A percentile compares a stretch with the other conserved stretches of the same genome.
Conservation (phyloP, 2,888 invertebrate species). For the Callosobruchus maculatus region DNA sequence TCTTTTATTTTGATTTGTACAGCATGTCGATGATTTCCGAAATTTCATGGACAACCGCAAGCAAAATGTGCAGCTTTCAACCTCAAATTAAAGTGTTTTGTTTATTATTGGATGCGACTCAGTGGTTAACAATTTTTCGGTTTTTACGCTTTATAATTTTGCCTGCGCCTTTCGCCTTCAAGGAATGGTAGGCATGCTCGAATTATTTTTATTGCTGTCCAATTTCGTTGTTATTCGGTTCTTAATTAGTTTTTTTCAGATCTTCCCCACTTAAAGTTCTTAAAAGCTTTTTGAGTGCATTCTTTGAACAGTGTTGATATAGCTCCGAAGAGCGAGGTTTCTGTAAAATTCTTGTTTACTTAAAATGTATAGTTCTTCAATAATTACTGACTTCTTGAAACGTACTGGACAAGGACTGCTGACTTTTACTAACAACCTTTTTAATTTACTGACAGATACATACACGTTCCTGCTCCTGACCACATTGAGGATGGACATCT, state of each 20-base stretch:
- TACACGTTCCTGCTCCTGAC: conserved; percentile 64
- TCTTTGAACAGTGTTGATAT: too few relatives aligned
- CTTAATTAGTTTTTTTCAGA: background rate
- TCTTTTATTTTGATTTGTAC: too few relatives aligned
- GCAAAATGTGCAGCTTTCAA: background rate
- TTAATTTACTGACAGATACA: conserved; percentile 58
- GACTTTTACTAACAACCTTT: conserved; percentile 9
- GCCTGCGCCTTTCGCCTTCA: background rate
- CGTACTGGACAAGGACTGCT: conserved; percentile 11
- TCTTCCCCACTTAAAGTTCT: background rate
- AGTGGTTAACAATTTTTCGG: background rate
- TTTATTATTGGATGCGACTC: background rate
- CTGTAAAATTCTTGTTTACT: too few relatives aligned
- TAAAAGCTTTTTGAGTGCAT: background rate
- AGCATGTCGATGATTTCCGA: background rate
- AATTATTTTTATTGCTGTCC: background rate
- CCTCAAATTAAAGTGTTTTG: background rate
- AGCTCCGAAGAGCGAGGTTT: too few relatives aligned
- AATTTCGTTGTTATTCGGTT: background rate
- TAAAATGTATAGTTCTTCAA: conserved; percentile 3
- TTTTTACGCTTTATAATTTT: background rate
- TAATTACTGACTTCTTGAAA: conserved; percentile 8
- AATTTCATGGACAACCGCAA: background rate
- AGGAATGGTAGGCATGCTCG: background rate
- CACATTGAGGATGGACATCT: conserved; percentile 70